Evolutionary conservation across 2,113 vertebrate genomes (phyloP), one percentile per base, ranked within the genome.

Genomic region (Chionis minor): DNA sequence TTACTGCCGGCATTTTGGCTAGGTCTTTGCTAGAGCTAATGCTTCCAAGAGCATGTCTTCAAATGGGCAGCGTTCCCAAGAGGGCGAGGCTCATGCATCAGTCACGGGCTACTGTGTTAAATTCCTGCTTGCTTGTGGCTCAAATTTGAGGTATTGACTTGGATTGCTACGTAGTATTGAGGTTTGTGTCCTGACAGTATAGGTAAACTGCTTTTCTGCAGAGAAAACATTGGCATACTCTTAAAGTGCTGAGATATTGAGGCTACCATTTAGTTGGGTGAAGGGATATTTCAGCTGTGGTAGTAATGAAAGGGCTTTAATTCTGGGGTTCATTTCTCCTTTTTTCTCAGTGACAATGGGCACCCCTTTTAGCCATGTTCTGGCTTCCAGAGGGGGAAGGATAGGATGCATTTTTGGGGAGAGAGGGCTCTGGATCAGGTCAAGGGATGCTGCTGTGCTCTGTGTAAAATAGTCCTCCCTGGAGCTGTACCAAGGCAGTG

Each of bases 211-310:
- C 59, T 73, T 66, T 54, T 90, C 59, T 71, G n/a, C 56, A n/a
- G 61, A 73, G 55, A 71, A 74, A 28, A 40, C 47, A 14, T 3
- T 70, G 33, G 30, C 0, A 0, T 15, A 6, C 14, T 73, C n/a
- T 16, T 55, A 45, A 80, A 81, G 40, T 58, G 24, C 38, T 22
- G 61, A 74, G n/a, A 27, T 0, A 0, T 7, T 42, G 20, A 55
- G 28, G 23, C 33, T 77, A 12, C 30, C 17, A 2, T 55, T 51
- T 52, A 44, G 15, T 8, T 63, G 69, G 12, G 28, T 40, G 28
- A 65, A 88, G 51, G 14, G 11, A 14, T 72, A 18, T 42, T 72
- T 73, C 19, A 55, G 21, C 40, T 51, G 40, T 63, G 49, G 12
- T 75, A 21, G 4, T 59, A 63, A 63, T 8, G 11, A 26, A 91